Evolutionary conservation across 1,140 invertebrate species (phyloP), one percentile per base, ranked within the genome.

Genomic region (Trichonephila clavipes): DNA sequence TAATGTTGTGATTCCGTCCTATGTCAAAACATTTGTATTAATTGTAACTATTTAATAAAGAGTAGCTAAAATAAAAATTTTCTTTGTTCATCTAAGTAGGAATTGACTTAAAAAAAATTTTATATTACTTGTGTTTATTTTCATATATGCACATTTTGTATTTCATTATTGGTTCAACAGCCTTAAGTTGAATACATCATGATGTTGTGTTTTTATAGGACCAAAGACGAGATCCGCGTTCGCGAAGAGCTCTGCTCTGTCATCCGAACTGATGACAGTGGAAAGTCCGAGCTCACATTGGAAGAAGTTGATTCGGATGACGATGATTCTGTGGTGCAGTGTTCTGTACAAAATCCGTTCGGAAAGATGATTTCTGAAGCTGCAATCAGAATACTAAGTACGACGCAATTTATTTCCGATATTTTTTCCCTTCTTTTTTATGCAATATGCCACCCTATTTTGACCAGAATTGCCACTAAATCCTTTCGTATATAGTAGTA

Each of bases 151-250:
- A 40, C 2, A 3, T 40, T 40, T 40, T 40, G 34, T 40, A 40
- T 3, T 40, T 10, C 10, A 0, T 51, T 10, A 51, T 7, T 51
- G 8, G 10, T 51, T 51, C 10, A 51, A 51, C 7, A 12, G 51
- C 7, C 5, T 51, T 51, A 12, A 7, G 0, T 10, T 51, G n/a
- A 51, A 14, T 44, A 5, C 10, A 82, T 44, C 21, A 19, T 40
- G 12, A 58, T 59, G 24, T 61, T 61, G 2, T 66, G 1, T 28
- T 14, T 82, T 85, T 62, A 24, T 58, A 94, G 93, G 93, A 88
- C 61, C 1, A 94, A 94, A 94, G 93, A 94, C 40, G 81, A 62
- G 10, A 66, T 94, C 19, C 77, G 93, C 28, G n/a, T 94, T 14
- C 40, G 61, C 4, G 77, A 89, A 58, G 62, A 81, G 0, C n/a